Percentiles rank a stretch among this genome's conserved stretches.
Evolutionary conservation across 2,888 invertebrate species (phyloP).

Genomic region (Mechanitis messenoides): DNA sequence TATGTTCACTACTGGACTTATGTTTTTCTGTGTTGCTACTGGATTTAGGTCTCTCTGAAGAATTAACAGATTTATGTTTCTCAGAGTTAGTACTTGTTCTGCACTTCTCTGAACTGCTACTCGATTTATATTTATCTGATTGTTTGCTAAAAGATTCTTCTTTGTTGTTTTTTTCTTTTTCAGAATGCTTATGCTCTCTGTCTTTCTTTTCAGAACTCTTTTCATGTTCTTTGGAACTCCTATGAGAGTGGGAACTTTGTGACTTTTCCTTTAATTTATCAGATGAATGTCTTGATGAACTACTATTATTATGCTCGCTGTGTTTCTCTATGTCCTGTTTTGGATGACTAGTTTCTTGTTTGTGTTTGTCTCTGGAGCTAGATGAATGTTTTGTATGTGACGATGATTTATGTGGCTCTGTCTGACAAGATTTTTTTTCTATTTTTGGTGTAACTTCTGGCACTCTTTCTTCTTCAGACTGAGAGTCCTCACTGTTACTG

Average conservation of each 20-base stretch:
- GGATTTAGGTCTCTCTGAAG: conserved; percentile 44
- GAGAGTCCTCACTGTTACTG: conserved; percentile 48
- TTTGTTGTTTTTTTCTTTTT: conserved; percentile 23
- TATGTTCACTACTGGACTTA: conserved; percentile 33
- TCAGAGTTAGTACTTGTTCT: conserved; percentile 18
- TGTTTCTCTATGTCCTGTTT: conserved; percentile 42
- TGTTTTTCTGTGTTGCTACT: conserved; percentile 42
- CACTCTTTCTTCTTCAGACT: conserved; percentile 47
- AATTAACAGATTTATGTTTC: conserved; percentile 37
- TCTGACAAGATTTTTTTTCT: conserved; percentile 41
- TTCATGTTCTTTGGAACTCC: conserved; percentile 28
- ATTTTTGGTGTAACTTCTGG: conserved; percentile 39
- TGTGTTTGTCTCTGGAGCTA: conserved; percentile 40
- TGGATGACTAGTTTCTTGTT: conserved; percentile 40
- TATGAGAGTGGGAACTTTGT: conserved; percentile 46
- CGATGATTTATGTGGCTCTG: conserved; percentile 38
- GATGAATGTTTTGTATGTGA: conserved; percentile 40
- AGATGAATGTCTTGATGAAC: conserved; percentile 40
- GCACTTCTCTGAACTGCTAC: conserved; percentile 24
- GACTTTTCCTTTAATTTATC: conserved; percentile 50
- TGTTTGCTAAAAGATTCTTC: conserved; percentile 26
- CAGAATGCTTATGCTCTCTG: conserved; percentile 25
- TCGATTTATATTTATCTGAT: conserved; percentile 23
- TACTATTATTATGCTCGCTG: conserved; percentile 35
- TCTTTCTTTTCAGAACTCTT: conserved; percentile 24